phyloP scores from a whole-genome alignment of 2,888 invertebrate genomes.

The Rhagonycha lutea region DNA sequence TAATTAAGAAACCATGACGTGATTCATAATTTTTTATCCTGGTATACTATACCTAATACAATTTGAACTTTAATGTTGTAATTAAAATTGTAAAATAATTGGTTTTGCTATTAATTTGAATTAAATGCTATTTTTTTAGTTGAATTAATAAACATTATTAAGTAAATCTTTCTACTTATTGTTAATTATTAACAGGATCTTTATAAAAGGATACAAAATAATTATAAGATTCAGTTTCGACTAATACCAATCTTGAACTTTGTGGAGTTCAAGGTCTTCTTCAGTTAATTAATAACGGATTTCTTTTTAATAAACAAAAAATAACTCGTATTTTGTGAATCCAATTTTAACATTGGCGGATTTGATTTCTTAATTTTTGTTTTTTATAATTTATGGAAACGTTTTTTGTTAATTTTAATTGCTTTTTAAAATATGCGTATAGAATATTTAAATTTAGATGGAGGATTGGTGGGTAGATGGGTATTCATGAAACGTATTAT shows the following conservation, averaged over 20 bases:
- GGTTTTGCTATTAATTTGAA: background rate
- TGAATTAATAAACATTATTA: conserved; percentile 6
- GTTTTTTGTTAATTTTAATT: background rate
- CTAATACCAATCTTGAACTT: conserved; percentile 4
- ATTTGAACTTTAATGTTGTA: background rate
- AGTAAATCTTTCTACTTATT: background rate
- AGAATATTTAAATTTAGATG: background rate
- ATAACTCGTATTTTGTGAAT: background rate
- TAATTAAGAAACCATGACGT: background rate
- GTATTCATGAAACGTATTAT: background rate
- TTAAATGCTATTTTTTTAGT: background rate
- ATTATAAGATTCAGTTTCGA: background rate
- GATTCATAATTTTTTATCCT: background rate
- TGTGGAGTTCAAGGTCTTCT: conserved; percentile 10
- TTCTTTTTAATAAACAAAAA: background rate
- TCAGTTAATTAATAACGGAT: background rate
- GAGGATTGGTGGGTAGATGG: background rate
- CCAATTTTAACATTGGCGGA: background rate
- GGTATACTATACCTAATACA: background rate
- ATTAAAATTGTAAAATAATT: background rate
- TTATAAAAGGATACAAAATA: background rate
- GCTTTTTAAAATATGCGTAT: background rate
- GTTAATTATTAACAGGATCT: conserved; percentile 9
- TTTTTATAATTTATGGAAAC: background rate
- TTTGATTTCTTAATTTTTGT: background rate